Evolutionary conservation across 2,797 vertebrate species (phyloP), one percentile per base, ranked within the genome.

Genomic region (Prionace glauca): DNA sequence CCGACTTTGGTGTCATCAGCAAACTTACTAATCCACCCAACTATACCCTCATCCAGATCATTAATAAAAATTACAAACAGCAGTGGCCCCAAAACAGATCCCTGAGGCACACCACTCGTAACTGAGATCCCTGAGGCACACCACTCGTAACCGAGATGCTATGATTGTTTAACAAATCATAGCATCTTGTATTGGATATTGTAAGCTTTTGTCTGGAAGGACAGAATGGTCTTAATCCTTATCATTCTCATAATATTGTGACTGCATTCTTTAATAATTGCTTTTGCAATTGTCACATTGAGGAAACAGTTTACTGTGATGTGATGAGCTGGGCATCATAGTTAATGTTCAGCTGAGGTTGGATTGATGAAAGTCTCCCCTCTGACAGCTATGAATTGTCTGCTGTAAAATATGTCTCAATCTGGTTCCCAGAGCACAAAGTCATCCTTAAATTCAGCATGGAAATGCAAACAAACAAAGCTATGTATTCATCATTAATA

Each of bases 381-480:
- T 32, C 45, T 94, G 45, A 77, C 36, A 24, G 67, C 62, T 69
- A n/a, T 65, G 84, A 87, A 56, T 32, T 3, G 20, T 72, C 67
- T 71, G 20, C 2, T 41, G 41, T 24, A 94, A 94, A 71, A 94
- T 8, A 24, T 36, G 20, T 26, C 67, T 71, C 67, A 69, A 26
- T 50, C n/a, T 94, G 36, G 92, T 94, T 94, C 26, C 0, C 93
- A 24, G 69, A 72, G 3, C n/a, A 72, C 56, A 91, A 91, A 65
- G 93, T 24, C 67, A 94, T 32, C 26, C 36, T 50, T 74, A 45
- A 94, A 50, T 24, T 32, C 36, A 71, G n/a, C 41, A 9, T 71
- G 41, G 67, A 94, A 71, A 26, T 50, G 71, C 22, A 56, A 94
- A 94, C 24, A 74, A 94, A 74, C 65, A 94, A 50, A 94, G 93